phyloP scores from a whole-genome alignment of 2,797 vertebrate species.

The Kryptolebias ocellatus region DNA sequence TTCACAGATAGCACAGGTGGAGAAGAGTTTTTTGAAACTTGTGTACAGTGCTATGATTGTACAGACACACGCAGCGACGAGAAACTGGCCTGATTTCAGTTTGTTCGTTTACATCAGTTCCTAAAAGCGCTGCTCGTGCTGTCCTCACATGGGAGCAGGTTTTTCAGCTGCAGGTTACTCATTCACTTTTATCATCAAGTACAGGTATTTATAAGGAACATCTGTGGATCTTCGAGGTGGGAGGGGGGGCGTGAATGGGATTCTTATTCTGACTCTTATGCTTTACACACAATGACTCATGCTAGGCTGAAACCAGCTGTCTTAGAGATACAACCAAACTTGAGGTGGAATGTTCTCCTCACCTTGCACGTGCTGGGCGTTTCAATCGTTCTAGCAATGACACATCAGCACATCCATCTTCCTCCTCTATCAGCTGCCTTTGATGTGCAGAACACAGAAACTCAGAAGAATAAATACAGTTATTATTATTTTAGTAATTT shows the following conservation, averaged over 20 bases:
- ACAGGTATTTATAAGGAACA: slow-evolving; percentile 62
- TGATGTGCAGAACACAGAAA: slow-evolving; percentile 99
- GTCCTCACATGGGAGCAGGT: slow-evolving; percentile 41
- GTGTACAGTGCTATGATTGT: slow-evolving; percentile 81
- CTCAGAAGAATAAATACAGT: slow-evolving; percentile 95
- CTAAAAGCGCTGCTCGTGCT: slow-evolving; percentile 47
- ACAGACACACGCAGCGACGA: slow-evolving; percentile 71
- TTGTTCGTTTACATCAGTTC: slow-evolving; percentile 48
- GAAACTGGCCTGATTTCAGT: slow-evolving; percentile 66
- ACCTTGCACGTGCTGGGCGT: slow-evolving; percentile 47
- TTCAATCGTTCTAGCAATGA: slow-evolving; percentile 72
- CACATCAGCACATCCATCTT: slow-evolving; percentile 76
- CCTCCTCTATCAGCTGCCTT: slow-evolving; percentile 94
- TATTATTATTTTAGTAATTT: slow-evolving; percentile 84
- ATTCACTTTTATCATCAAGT: slow-evolving; percentile 58
- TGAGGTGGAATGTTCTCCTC: slow-evolving; percentile 66
- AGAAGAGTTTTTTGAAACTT: slow-evolving; percentile 67
- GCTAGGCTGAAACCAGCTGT: slow-evolving; percentile 45
- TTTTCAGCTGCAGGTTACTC: slow-evolving; percentile 40
- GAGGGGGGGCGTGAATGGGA: slow-evolving; percentile 77
- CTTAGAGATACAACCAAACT: slow-evolving; percentile 4
- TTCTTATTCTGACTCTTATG: slow-evolving; percentile 43
- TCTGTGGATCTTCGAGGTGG: slow-evolving; percentile 71
- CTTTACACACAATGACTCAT: slow-evolving; percentile 60
- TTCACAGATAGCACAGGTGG: slow-evolving; percentile 78